Percentiles rank a stretch among this genome's conserved stretches.
Conservation (phyloP, 2,113 vertebrate genomes). For the Phylloscopus trochilus region DNA sequence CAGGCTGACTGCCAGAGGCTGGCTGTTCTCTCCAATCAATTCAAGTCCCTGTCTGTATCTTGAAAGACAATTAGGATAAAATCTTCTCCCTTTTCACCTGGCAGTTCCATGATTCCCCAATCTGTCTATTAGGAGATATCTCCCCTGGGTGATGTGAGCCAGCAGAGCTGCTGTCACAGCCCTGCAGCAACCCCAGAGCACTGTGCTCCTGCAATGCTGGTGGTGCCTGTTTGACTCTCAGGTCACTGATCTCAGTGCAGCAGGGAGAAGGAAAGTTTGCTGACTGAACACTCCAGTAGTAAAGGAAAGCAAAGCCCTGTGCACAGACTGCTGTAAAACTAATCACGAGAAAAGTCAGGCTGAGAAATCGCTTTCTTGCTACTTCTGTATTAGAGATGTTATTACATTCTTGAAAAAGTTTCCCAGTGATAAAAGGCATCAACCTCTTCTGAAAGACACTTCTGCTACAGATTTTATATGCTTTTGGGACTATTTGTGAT, state of each 20-base stretch:
- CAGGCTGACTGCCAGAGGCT: not conserved
- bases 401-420: not conserved
- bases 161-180: not conserved
- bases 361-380: slow-evolving; percentile 40
- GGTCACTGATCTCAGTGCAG: not conserved
- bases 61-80: not conserved
- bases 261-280: not conserved
- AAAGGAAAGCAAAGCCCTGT: not conserved
- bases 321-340: not conserved
- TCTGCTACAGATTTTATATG: not conserved
- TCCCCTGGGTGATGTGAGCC: not conserved
- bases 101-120: not conserved
- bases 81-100: not conserved
- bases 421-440: not conserved
- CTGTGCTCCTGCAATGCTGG: not conserved
- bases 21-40: not conserved
- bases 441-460: not conserved
- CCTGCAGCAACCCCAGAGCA: not conserved
- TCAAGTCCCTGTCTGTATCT: not conserved
- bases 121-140: not conserved
- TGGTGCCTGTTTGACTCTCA: not conserved
- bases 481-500: not conserved
- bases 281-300: not conserved
- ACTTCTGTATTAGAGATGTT: slow-evolving; percentile 7
- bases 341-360: not conserved